These are phyloP conservation scores for Eremophila alpestris DNA, from an alignment of 2,797 vertebrate species.

Conservation along the genomic window DNA sequence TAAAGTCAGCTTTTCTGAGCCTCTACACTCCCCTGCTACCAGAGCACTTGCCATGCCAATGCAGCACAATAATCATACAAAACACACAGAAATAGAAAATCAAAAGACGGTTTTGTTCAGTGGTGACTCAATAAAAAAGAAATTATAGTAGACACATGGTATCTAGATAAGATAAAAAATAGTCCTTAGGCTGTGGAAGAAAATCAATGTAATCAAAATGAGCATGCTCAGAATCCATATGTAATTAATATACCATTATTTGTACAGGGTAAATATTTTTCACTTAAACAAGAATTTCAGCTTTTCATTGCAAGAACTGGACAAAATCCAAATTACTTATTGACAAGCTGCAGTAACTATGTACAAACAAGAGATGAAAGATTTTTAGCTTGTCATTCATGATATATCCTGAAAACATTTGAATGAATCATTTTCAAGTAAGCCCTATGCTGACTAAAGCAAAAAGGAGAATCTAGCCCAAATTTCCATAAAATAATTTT, in stretches of 20 bases:
- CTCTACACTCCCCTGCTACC: background rate
- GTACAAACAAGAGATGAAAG: background rate
- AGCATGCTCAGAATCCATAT: background rate
- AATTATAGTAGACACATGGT: background rate
- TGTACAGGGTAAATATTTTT: background rate
- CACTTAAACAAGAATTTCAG: background rate
- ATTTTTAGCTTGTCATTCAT: background rate
- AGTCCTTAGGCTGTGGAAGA: background rate
- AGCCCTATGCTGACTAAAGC: background rate
- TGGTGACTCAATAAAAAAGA: background rate
- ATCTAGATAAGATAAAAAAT: background rate
- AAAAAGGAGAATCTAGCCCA: background rate
- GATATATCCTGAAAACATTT: background rate
- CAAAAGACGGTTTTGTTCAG: background rate
- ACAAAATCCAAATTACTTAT: constrained; percentile 32
- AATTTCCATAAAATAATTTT: background rate
- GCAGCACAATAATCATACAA: background rate
- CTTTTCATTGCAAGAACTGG: background rate
- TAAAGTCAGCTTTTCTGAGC: background rate
- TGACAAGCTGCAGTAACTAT: constrained; percentile 5
- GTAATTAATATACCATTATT: background rate
- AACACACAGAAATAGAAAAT: background rate
- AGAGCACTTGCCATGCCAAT: background rate
- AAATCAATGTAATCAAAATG: background rate
- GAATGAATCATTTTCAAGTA: background rate